Percentiles rank a stretch among this genome's conserved stretches.
phyloP scores from a whole-genome alignment of 2,797 vertebrate species.

The Sylvilagus floridanus region DNA sequence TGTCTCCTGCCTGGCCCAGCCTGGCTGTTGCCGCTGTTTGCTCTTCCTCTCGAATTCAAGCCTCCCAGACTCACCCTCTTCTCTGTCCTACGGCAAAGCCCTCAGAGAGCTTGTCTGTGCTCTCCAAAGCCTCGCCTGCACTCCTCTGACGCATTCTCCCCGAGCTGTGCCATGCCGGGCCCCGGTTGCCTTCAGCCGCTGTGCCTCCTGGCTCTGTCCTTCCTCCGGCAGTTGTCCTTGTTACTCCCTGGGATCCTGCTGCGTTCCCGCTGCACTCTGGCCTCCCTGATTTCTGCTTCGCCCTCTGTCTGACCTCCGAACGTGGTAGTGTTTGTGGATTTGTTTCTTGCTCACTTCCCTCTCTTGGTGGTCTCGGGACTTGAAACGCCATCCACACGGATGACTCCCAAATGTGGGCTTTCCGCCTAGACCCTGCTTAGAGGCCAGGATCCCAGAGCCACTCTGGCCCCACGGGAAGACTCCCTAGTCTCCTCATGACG shows the following conservation, averaged over 20 bases:
- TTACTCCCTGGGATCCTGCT: neutral
- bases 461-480: neutral
- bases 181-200: neutral
- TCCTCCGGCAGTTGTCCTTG: neutral
- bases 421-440: neutral
- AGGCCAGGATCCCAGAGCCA: neutral
- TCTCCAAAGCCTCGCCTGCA: too few species aligned
- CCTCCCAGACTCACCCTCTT: neutral
- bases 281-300: neutral
- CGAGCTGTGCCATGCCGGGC: neutral
- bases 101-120: too few species aligned
- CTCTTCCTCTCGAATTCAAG: neutral
- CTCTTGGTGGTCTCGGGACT: slow-evolving; percentile 50
- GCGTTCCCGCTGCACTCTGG: neutral
- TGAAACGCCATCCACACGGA: neutral
- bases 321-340: neutral
- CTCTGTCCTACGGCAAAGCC: neutral
- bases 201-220: neutral
- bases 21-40: neutral
- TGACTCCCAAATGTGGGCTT: slow-evolving; percentile 2
- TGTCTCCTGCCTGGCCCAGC: too few species aligned
- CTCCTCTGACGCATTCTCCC: neutral
- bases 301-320: neutral
- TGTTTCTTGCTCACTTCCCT: slow-evolving; percentile 37
- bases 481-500: neutral